These are phyloP conservation scores for Venustaconcha ellipsiformis DNA, from an alignment of 1,140 invertebrate species.

Conservation along the genomic window DNA sequence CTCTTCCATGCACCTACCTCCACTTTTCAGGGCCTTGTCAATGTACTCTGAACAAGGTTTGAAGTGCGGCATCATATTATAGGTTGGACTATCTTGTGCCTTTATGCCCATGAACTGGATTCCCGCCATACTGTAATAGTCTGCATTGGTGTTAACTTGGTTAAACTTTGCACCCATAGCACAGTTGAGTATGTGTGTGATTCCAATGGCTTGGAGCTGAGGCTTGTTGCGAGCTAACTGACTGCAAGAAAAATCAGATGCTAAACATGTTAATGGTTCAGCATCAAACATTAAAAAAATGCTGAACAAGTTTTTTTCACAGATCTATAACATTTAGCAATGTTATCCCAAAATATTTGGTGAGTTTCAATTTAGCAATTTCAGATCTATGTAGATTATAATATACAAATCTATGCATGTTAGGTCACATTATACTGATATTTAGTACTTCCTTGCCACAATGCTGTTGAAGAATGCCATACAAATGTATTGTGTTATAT, in stretches of 20 bases:
- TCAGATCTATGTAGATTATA: not conserved
- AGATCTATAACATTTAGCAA: not conserved
- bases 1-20: constrained; percentile 39
- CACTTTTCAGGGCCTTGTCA: constrained; percentile 77
- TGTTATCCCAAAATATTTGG: not conserved
- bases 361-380: not conserved
- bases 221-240: constrained; percentile 64
- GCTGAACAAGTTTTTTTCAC: not conserved
- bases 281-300: not conserved
- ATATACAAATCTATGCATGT: not conserved
- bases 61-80: constrained; percentile 84
- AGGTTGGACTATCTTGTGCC: constrained; percentile 80
- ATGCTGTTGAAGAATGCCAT: too few species aligned
- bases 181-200: constrained; percentile 70
- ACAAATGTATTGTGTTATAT: too few species aligned
- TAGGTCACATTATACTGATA: too few species aligned
- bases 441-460: too few species aligned
- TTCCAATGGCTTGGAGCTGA: constrained; percentile 56
- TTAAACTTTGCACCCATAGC: constrained; percentile 64
- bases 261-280: not conserved
- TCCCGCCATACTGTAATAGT: constrained; percentile 79
- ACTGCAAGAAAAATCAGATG: constrained; percentile 47
- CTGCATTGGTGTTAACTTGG: constrained; percentile 62
- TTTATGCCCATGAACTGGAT: constrained; percentile 85
- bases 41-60: constrained; percentile 84